Conservation (phyloP, 1,140 invertebrate genomes). For the Ips nitidus region DNA sequence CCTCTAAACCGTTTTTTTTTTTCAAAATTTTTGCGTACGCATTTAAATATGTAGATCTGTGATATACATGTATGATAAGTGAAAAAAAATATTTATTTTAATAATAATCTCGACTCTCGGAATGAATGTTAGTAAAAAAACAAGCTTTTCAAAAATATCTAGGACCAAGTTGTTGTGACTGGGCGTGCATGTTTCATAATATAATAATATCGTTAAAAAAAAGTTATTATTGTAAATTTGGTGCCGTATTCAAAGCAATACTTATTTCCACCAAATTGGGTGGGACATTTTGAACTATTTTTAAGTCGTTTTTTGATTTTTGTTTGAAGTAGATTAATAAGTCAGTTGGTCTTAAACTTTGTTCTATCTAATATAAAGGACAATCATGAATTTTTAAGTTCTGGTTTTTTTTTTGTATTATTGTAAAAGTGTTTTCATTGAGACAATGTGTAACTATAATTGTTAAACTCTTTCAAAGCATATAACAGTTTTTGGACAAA, state of each 20-base stretch:
- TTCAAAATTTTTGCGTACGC: conserved; percentile 10
- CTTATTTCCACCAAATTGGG: conserved; percentile 41
- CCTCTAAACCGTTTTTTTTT: background rate
- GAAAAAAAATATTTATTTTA: conserved; percentile 41
- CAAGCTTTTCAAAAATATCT: conserved; percentile 39
- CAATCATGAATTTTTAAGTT: background rate
- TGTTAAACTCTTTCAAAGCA: conserved; percentile 38
- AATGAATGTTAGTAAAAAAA: conserved; percentile 30
- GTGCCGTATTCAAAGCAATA: conserved; percentile 50
- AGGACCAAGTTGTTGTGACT: conserved; percentile 47
- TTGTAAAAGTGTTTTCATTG: background rate
- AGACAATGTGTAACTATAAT: conserved; percentile 16
- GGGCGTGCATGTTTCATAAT: conserved; percentile 20
- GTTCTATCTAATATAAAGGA: conserved; percentile 5
- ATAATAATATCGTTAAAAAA: conserved; percentile 13
- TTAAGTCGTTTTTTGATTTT: background rate
- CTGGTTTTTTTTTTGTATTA: background rate
- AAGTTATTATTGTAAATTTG: conserved; percentile 40
- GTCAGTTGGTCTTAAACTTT: conserved; percentile 20
- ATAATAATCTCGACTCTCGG: conserved; percentile 38
- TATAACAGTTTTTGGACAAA: conserved; percentile 40
- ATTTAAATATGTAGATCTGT: conserved; percentile 53
- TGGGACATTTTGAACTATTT: conserved; percentile 26
- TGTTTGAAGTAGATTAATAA: too few species aligned
- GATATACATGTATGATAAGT: conserved; percentile 52